phyloP scores from a whole-genome alignment of 30 jellyfish, hydroid and myxozoan genomes.

The Aurelia coerulea region DNA sequence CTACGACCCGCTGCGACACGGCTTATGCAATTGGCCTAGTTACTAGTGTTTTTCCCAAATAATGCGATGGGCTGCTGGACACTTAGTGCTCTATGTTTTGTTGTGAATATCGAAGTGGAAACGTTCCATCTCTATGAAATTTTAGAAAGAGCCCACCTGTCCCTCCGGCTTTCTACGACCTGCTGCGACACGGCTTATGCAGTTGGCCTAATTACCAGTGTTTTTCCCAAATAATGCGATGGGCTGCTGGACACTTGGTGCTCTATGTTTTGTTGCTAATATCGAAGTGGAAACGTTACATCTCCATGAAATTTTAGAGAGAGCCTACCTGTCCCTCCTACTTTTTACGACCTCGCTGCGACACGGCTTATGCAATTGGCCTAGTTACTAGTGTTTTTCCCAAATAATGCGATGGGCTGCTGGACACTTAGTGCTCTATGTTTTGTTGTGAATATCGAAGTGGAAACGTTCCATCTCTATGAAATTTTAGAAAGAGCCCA shows the following conservation, averaged over 20 bases:
- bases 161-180: conserved; percentile 17
- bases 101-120: too few species aligned
- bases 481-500: background rate
- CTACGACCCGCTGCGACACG: background rate
- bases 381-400: background rate
- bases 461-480: too few species aligned
- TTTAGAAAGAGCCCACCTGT: too few species aligned
- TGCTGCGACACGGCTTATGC: background rate
- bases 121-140: too few species aligned
- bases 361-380: background rate
- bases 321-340: background rate
- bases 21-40: background rate
- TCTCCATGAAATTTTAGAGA: background rate
- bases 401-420: background rate
- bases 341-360: background rate
- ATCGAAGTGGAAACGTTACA: too few species aligned
- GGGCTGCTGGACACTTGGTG: background rate
- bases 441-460: too few species aligned
- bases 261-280: too few species aligned
- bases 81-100: too few species aligned
- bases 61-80: too few species aligned
- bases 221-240: background rate
- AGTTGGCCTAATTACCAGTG: background rate
- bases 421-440: too few species aligned
- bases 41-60: too few species aligned